Percentiles rank a stretch among this genome's conserved stretches.
phyloP scores from a whole-genome alignment of 2,888 invertebrate genomes.

The Lasioglossum lativentre region DNA sequence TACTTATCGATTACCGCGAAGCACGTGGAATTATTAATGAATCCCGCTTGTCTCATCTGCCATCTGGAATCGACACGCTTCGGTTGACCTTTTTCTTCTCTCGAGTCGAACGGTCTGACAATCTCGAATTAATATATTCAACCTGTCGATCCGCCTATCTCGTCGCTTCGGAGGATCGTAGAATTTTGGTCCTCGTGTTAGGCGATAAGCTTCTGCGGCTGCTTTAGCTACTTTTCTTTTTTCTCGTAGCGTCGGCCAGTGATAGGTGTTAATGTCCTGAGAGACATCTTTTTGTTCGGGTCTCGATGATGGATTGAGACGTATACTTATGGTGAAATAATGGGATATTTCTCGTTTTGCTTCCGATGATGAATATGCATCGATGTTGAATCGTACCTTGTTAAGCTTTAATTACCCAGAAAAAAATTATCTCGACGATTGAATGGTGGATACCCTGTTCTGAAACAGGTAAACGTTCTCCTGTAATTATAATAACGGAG shows the following conservation, averaged over 20 bases:
- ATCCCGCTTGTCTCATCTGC: conserved; percentile 37
- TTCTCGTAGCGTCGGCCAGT: neutral
- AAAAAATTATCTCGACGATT: neutral
- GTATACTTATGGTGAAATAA: conserved; percentile 45
- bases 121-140: conserved; percentile 56
- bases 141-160: conserved; percentile 38
- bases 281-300: conserved; percentile 18
- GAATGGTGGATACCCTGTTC: neutral
- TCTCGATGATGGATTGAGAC: conserved; percentile 48
- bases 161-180: conserved; percentile 36
- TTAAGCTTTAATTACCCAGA: neutral
- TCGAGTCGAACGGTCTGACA: conserved; percentile 25
- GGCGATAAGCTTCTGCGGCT: conserved; percentile 44
- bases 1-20: neutral
- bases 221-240: neutral
- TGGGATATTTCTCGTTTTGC: conserved; percentile 29
- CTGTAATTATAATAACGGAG: neutral
- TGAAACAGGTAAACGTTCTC: neutral
- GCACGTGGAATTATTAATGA: conserved; percentile 49
- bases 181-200: conserved; percentile 53
- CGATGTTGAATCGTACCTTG: neutral
- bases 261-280: conserved; percentile 36
- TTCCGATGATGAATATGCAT: conserved; percentile 21
- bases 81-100: conserved; percentile 58
- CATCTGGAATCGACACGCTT: conserved; percentile 42